Conservation (phyloP, 1,140 invertebrate genomes). For the Asbolus verrucosus region DNA sequence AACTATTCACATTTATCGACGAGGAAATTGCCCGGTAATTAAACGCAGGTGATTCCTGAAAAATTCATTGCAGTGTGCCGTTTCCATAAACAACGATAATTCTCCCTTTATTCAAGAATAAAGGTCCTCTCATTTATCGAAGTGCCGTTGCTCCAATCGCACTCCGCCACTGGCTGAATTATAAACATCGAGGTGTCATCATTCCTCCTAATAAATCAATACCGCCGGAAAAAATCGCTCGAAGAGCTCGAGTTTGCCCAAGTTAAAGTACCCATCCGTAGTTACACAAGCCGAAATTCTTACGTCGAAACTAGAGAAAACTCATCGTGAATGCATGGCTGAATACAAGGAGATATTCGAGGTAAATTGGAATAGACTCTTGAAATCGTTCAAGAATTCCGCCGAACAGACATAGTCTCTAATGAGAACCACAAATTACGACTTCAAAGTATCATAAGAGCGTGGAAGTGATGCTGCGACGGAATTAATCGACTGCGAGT, state of each 20-base stretch:
- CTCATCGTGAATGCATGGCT: constrained; percentile 31
- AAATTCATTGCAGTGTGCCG: too few species aligned
- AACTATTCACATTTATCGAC: too few species aligned
- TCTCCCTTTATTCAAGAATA: too few species aligned
- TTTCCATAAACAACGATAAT: too few species aligned
- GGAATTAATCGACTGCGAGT: constrained; percentile 31
- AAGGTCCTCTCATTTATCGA: not conserved
- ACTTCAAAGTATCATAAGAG: constrained; percentile 37
- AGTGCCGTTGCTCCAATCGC: constrained; percentile 2
- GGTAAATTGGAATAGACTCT: constrained; percentile 37
- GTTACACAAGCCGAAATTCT: constrained; percentile 24
- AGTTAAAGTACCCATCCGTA: constrained; percentile 6
- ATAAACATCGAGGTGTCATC: not conserved
- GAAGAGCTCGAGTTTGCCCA: not conserved
- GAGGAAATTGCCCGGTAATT: too few species aligned
- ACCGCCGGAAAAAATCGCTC: not conserved
- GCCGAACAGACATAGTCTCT: constrained; percentile 27
- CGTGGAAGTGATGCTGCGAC: constrained; percentile 12
- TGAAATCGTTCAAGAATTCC: constrained; percentile 34
- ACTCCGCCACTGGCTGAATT: not conserved
- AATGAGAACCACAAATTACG: constrained; percentile 39
- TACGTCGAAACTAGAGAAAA: constrained; percentile 23
- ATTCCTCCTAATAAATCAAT: not conserved
- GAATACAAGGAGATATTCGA: constrained; percentile 28
- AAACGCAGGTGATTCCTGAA: too few species aligned